Conservation (phyloP, 64 coral and sea anemone genomes). For the Platygyra sinensis region DNA sequence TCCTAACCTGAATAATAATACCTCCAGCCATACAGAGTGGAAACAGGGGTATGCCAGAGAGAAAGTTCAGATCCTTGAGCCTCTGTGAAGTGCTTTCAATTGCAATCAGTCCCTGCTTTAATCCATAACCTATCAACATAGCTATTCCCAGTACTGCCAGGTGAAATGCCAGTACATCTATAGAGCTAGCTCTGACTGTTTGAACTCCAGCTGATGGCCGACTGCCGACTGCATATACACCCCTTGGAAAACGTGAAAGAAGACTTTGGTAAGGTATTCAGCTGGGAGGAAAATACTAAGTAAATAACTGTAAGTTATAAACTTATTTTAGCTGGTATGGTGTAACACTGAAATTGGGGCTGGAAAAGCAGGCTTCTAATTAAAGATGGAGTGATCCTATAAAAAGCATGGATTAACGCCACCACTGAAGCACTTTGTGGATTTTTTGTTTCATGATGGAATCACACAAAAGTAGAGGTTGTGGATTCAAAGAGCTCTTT, state of each 20-base stretch:
- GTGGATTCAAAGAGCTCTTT: too few species aligned
- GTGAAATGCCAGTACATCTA: slow-evolving; percentile 75
- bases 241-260: slow-evolving; percentile 30
- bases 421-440: too few species aligned
- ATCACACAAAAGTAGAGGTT: too few species aligned
- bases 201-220: slow-evolving; percentile 72
- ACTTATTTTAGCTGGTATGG: too few species aligned
- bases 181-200: slow-evolving; percentile 80
- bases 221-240: slow-evolving; percentile 81
- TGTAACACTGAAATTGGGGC: too few species aligned
- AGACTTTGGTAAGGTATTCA: too few species aligned
- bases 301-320: too few species aligned
- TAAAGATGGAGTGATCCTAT: too few species aligned
- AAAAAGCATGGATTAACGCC: too few species aligned
- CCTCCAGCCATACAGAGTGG: slow-evolving; percentile 87
- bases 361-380: too few species aligned
- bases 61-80: slow-evolving; percentile 73
- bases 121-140: slow-evolving; percentile 79
- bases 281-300: too few species aligned
- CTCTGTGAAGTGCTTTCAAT: slow-evolving; percentile 74
- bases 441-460: too few species aligned
- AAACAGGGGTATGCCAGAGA: slow-evolving; percentile 81
- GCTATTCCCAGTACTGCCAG: slow-evolving; percentile 72
- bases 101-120: slow-evolving; percentile 64
- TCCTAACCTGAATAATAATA: slow-evolving; percentile 70